These are phyloP conservation scores for Zenarchopterus dispar DNA, from an alignment of 2,797 vertebrate genomes.

Conservation along the genomic window DNA sequence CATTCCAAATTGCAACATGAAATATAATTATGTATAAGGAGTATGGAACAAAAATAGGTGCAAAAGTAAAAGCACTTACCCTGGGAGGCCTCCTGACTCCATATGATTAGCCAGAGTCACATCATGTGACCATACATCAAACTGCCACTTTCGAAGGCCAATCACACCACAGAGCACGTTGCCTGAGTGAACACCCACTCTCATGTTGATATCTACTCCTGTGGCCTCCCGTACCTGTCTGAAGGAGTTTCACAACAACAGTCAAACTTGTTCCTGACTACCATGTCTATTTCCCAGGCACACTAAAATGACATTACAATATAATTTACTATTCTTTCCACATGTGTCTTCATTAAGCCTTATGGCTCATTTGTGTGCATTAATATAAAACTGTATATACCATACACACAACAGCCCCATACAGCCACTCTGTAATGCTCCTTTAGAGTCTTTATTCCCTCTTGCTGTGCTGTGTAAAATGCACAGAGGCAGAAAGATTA, in stretches of 20 bases:
- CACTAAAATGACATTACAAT: background rate
- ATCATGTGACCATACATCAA: slow-evolving; percentile 97
- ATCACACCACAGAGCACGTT: slow-evolving; percentile 97
- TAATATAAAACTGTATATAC: no score
- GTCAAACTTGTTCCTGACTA: background rate
- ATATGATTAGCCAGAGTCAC: slow-evolving; percentile 98
- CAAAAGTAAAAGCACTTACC: slow-evolving; percentile 76
- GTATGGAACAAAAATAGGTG: background rate
- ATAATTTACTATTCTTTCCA: background rate
- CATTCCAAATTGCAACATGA: background rate
- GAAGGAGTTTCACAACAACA: slow-evolving; percentile 24
- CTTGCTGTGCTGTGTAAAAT: no score
- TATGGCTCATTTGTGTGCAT: no score
- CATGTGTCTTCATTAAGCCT: background rate
- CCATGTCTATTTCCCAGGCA: background rate
- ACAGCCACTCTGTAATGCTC: no score
- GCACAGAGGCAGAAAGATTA: no score
- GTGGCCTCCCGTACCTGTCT: slow-evolving; percentile 97
- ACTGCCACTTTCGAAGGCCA: slow-evolving; percentile 98
- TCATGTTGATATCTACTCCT: slow-evolving; percentile 96
- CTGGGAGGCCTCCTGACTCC: slow-evolving; percentile 95
- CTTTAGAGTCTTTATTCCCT: no score
- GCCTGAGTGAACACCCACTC: slow-evolving; percentile 96
- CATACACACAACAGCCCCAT: no score
- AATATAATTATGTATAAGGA: background rate